These are phyloP conservation scores for Sialis fuliginosa DNA, from an alignment of 2,888 invertebrate species.

Conservation along the genomic window DNA sequence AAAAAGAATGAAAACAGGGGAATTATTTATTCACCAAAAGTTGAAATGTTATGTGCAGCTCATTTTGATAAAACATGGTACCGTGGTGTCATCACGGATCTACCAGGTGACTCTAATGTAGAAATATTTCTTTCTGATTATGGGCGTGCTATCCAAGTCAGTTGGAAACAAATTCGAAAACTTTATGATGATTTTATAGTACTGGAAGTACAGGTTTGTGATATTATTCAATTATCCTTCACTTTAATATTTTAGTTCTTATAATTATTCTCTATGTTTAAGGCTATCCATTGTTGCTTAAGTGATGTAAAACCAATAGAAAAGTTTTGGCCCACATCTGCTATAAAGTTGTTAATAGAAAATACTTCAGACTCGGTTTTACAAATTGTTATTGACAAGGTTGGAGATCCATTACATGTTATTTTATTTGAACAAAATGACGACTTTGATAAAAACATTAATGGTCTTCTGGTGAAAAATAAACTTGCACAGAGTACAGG, in stretches of 20 bases:
- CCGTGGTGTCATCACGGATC: constrained; percentile 33
- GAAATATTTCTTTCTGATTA: constrained; percentile 43
- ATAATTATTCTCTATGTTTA: background rate
- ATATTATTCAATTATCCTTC: background rate
- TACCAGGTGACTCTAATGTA: constrained; percentile 28
- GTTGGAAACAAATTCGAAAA: constrained; percentile 31
- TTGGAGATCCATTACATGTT: constrained; percentile 19
- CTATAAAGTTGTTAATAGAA: constrained; percentile 21
- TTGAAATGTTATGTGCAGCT: constrained; percentile 36
- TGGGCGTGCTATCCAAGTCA: constrained; percentile 32
- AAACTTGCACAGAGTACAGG: constrained; percentile 32
- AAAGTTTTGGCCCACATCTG: constrained; percentile 21
- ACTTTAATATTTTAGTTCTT: background rate
- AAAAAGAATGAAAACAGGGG: constrained; percentile 17
- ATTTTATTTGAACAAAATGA: constrained; percentile 22
- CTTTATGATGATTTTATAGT: constrained; percentile 29
- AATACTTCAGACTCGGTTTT: constrained; percentile 20
- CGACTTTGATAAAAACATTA: constrained; percentile 28
- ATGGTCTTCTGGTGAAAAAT: constrained; percentile 29
- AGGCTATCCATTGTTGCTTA: constrained; percentile 20
- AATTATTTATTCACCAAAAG: constrained; percentile 28
- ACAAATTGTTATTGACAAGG: constrained; percentile 22
- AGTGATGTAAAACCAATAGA: constrained; percentile 27
- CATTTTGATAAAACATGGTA: constrained; percentile 32
- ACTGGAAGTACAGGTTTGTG: constrained; percentile 34